phyloP scores from a whole-genome alignment of 2,888 invertebrate genomes.

The Melinopterus prodromus region DNA sequence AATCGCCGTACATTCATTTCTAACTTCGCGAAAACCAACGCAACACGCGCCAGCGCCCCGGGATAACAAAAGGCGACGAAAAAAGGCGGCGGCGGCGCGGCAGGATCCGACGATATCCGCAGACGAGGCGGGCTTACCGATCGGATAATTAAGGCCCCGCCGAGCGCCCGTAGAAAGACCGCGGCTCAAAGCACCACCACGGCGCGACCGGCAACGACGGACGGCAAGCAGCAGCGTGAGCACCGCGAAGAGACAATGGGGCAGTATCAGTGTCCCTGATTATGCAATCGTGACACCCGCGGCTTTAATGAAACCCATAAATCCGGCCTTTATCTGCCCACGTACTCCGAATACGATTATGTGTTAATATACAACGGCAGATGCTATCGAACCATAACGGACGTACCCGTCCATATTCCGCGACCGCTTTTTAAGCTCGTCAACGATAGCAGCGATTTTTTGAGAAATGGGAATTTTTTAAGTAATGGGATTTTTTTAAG shows the following conservation, averaged over 20 bases:
- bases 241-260: conserved; percentile 14
- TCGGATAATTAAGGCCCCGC: background rate
- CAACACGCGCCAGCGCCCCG: background rate
- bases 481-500: background rate
- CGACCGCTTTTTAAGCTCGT: background rate
- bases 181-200: background rate
- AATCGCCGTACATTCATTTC: too few species aligned
- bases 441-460: background rate
- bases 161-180: background rate
- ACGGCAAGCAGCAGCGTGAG: too few species aligned
- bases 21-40: too few species aligned
- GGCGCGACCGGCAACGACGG: background rate
- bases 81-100: background rate
- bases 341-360: conserved; percentile 47
- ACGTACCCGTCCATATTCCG: conserved; percentile 6
- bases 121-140: background rate
- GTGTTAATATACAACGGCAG: conserved; percentile 49
- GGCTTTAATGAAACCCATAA: conserved; percentile 46
- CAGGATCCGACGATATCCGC: too few species aligned
- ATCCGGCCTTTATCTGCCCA: conserved; percentile 44
- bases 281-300: conserved; percentile 33
- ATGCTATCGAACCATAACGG: conserved; percentile 32
- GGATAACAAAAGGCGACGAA: background rate
- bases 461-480: background rate
- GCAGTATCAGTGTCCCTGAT: conserved; percentile 30